A percentile compares a stretch with the other conserved stretches of the same genome.
Evolutionary conservation across 2,113 vertebrate species (phyloP).

Genomic region (Tretioscincus oriximinensis): DNA sequence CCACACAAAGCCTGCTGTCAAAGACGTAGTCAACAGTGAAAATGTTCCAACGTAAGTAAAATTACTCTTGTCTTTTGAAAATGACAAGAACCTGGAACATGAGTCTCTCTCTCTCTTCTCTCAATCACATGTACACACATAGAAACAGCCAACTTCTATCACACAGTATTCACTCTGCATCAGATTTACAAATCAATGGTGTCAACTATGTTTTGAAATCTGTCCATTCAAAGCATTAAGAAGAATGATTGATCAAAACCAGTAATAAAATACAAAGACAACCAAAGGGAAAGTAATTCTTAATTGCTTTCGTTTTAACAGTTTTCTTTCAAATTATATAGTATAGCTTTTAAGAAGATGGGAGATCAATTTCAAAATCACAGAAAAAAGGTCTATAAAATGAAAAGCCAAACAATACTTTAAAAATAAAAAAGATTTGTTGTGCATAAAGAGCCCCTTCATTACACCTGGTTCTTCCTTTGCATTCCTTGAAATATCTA

Average conservation of each 20-base stretch:
- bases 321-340: slow-evolving; percentile 31
- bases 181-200: slow-evolving; percentile 75
- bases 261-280: slow-evolving; percentile 62
- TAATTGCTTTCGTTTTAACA: slow-evolving; percentile 50
- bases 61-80: slow-evolving; percentile 75
- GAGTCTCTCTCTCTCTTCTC: slow-evolving; percentile 77
- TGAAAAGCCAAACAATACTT: neutral
- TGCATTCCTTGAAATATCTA: neutral
- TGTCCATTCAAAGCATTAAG: slow-evolving; percentile 52
- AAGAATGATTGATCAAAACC: slow-evolving; percentile 73
- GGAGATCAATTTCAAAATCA: slow-evolving; percentile 2
- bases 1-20: slow-evolving; percentile 70
- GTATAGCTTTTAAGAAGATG: slow-evolving; percentile 24
- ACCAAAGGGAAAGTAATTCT: slow-evolving; percentile 64
- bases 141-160: slow-evolving; percentile 72
- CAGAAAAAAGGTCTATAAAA: neutral
- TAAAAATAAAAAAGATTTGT: neutral
- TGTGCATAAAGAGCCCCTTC: neutral
- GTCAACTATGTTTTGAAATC: slow-evolving; percentile 64
- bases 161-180: slow-evolving; percentile 75
- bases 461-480: neutral
- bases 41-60: slow-evolving; percentile 77
- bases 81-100: slow-evolving; percentile 79
- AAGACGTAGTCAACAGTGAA: slow-evolving; percentile 70
- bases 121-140: slow-evolving; percentile 3